phyloP scores from a whole-genome alignment of 2,797 vertebrate genomes.

The Manis crassicaudata region DNA sequence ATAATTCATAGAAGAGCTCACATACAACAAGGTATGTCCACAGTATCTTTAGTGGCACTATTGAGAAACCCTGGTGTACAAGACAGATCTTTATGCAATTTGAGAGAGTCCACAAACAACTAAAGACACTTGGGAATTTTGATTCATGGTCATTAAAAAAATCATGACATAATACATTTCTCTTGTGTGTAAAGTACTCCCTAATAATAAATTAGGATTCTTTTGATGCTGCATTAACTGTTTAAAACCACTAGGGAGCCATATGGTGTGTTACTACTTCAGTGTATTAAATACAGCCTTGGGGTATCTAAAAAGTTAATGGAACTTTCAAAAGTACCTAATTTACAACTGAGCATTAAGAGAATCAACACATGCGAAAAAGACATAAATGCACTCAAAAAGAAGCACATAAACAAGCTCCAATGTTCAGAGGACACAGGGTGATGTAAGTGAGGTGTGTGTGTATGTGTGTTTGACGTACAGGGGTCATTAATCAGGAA shows the following conservation, averaged over 20 bases:
- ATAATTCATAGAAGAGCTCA: background rate
- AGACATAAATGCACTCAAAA: constrained; percentile 47
- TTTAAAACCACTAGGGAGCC: constrained; percentile 62
- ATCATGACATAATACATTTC: constrained; percentile 58
- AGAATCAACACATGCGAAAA: constrained; percentile 57
- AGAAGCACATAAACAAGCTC: constrained; percentile 59
- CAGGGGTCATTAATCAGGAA: constrained; percentile 14
- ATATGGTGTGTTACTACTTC: constrained; percentile 26
- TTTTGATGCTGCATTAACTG: constrained; percentile 60
- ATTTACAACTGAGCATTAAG: constrained; percentile 68
- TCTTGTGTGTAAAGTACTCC: constrained; percentile 51
- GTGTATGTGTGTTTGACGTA: background rate
- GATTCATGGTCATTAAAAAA: constrained; percentile 68
- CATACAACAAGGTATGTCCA: background rate
- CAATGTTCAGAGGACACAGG: constrained; percentile 42
- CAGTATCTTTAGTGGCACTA: background rate
- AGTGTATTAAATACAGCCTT: constrained; percentile 39
- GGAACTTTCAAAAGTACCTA: constrained; percentile 65
- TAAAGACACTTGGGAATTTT: constrained; percentile 54
- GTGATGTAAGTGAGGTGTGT: background rate
- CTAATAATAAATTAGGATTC: constrained; percentile 68
- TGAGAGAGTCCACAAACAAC: background rate
- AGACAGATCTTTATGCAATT: background rate
- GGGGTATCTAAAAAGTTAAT: constrained; percentile 57
- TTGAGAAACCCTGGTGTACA: background rate